phyloP scores from a whole-genome alignment of 2,797 vertebrate genomes.

The Anguilla marmorata region DNA sequence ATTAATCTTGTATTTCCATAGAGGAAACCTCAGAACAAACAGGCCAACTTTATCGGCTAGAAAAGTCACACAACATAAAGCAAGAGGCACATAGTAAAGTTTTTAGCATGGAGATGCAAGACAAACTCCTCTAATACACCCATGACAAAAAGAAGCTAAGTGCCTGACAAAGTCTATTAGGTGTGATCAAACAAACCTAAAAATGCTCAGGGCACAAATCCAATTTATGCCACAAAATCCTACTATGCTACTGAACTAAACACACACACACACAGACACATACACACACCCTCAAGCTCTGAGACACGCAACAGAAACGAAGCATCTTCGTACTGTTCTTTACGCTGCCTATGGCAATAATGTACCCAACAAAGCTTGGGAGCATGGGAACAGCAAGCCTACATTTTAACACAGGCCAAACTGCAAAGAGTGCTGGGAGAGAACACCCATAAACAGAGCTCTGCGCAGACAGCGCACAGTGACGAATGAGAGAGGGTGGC shows the following conservation, averaged over 20 bases:
- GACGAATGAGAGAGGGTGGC: not conserved
- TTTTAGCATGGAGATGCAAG: not conserved
- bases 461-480: not conserved
- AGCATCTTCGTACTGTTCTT: not conserved
- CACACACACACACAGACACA: too few species aligned
- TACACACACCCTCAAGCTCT: not conserved
- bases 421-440: not conserved
- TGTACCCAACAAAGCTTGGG: not conserved
- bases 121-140: not conserved
- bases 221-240: not conserved
- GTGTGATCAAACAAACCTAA: not conserved
- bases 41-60: too few species aligned
- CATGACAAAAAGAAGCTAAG: not conserved
- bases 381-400: not conserved
- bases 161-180: not conserved
- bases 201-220: not conserved
- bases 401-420: not conserved
- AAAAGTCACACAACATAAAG: too few species aligned
- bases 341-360: not conserved
- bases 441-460: not conserved
- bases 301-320: not conserved
- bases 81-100: not conserved
- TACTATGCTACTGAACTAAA: not conserved
- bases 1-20: not conserved
- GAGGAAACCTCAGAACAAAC: not conserved